These are phyloP conservation scores for Falcunculus frontatus DNA, from an alignment of 2,113 vertebrate species.

Conservation along the genomic window DNA sequence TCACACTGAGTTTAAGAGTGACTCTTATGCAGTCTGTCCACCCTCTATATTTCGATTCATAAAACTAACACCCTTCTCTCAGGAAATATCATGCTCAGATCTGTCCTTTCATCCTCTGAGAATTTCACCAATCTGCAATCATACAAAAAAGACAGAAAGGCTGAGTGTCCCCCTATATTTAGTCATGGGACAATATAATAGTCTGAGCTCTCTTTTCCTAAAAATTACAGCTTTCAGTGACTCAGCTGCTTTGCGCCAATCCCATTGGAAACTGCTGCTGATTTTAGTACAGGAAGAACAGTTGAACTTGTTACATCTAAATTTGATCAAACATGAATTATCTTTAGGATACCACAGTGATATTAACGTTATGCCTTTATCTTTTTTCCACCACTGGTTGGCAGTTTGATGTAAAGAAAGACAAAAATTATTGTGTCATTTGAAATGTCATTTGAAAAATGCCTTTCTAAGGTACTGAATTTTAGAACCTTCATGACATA, in stretches of 20 bases:
- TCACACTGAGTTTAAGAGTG: neutral
- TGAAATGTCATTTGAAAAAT: neutral
- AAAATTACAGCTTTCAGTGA: neutral
- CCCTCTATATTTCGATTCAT: neutral
- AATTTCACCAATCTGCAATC: neutral
- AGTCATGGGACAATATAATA: neutral
- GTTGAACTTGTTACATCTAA: neutral
- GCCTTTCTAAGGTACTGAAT: neutral
- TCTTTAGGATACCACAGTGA: neutral
- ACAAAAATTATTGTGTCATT: neutral
- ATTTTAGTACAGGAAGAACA: neutral
- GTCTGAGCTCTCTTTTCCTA: neutral
- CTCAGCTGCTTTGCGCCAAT: neutral
- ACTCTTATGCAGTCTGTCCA: neutral
- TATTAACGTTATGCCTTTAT: neutral
- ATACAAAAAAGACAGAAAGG: neutral
- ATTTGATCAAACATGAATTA: neutral
- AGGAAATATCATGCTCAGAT: neutral
- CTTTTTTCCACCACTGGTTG: neutral
- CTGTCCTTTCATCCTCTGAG: neutral
- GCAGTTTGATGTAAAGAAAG: neutral
- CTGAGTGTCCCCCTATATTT: neutral
- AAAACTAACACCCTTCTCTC: neutral
- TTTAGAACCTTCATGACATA: neutral
- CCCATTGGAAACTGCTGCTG: neutral